Conservation (phyloP, 2,797 vertebrate species). For the Buceros bicornis region DNA sequence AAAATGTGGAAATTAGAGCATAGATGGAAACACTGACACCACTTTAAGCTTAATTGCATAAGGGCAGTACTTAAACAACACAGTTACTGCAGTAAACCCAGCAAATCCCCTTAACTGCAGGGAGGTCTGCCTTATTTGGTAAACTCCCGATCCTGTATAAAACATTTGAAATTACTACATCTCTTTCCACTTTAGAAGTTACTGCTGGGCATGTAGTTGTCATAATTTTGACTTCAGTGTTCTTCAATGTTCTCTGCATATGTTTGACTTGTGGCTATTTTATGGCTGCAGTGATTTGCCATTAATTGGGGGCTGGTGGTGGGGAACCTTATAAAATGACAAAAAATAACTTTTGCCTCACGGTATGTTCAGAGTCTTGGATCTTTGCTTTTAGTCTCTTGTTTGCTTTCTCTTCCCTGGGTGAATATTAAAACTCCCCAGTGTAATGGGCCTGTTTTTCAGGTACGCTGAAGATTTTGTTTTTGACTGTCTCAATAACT, state of each 20-base stretch:
- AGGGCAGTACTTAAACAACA: not conserved
- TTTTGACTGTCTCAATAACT: not conserved
- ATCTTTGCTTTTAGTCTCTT: not conserved
- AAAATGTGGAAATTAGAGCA: not conserved
- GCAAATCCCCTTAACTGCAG: not conserved
- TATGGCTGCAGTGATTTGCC: not conserved
- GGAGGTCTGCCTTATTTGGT: not conserved
- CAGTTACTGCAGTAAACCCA: not conserved
- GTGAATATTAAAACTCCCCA: not conserved
- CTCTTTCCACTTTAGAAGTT: not conserved
- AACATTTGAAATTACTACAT: not conserved
- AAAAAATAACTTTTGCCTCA: not conserved
- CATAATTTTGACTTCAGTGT: not conserved
- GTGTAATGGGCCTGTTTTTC: not conserved
- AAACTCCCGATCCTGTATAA: not conserved
- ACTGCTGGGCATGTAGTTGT: not conserved
- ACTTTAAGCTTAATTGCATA: not conserved
- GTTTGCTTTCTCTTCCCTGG: not conserved
- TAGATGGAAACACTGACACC: not conserved
- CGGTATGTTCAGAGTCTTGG: not conserved
- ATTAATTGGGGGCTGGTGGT: not conserved
- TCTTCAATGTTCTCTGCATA: not conserved
- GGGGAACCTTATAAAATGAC: not conserved
- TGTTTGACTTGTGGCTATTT: conserved; percentile 20
- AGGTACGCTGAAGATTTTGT: not conserved